These are phyloP conservation scores for Xestia ashworthii DNA, from an alignment of 2,888 invertebrate genomes.

Conservation along the genomic window DNA sequence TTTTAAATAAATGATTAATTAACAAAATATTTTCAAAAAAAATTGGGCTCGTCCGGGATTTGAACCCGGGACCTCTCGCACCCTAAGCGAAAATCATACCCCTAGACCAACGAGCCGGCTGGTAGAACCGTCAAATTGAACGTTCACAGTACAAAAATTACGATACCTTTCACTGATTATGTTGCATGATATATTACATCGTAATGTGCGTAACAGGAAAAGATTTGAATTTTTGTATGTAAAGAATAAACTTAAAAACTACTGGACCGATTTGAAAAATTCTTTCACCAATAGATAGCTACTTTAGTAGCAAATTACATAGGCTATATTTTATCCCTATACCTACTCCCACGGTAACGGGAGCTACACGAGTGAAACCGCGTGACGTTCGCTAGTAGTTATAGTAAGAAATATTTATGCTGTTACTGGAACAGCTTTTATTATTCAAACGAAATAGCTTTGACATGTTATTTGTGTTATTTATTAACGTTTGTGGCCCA, in stretches of 20 bases:
- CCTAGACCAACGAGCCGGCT: constrained; percentile 90
- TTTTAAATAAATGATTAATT: too few relatives aligned
- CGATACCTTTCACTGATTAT: not conserved
- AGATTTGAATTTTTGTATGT: too few relatives aligned
- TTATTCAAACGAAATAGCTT: not conserved
- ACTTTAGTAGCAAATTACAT: too few relatives aligned
- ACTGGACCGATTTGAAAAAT: too few relatives aligned
- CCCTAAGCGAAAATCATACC: constrained; percentile 91
- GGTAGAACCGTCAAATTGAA: not conserved
- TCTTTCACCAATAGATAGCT: too few relatives aligned
- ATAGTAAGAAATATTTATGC: not conserved
- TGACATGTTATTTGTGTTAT: not conserved
- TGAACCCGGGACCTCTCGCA: constrained; percentile 91
- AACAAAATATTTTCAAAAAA: not conserved
- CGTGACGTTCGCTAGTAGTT: too few relatives aligned
- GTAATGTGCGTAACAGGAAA: not conserved
- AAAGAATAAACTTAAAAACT: too few relatives aligned
- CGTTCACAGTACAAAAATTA: not conserved
- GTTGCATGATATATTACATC: not conserved
- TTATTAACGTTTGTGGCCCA: too few relatives aligned
- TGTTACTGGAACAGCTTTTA: not conserved
- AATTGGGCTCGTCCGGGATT: constrained; percentile 89
- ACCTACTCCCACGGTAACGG: too few relatives aligned
- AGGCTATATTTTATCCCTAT: too few relatives aligned
- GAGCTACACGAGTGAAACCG: too few relatives aligned